Evolutionary conservation across 2,888 invertebrate species (phyloP).

Genomic region (Euclidia mi): DNA sequence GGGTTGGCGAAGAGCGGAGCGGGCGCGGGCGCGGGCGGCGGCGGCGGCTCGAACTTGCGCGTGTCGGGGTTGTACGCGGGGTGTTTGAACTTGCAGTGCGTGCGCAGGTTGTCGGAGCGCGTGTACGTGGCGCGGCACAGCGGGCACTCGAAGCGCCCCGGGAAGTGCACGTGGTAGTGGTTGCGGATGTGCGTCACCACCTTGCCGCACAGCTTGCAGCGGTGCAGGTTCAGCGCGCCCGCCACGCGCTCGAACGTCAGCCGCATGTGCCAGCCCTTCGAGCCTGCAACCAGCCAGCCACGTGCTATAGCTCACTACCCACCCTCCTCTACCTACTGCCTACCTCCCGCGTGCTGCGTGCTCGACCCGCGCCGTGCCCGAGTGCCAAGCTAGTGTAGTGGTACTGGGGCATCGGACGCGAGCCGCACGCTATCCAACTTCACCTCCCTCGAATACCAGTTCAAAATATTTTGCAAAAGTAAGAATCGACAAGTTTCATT

Average conservation of each 20-base stretch:
- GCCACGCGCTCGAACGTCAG: constrained; percentile 98
- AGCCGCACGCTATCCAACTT: constrained; percentile 55
- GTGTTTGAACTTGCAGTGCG: constrained; percentile 98
- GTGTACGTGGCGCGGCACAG: constrained; percentile 97
- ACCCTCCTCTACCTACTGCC: constrained; percentile 9
- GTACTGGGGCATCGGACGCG: constrained; percentile 68
- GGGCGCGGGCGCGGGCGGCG: constrained; percentile 85
- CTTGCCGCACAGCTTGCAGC: constrained; percentile 98
- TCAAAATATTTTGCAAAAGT: constrained; percentile 61
- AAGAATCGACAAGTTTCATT: constrained; percentile 55
- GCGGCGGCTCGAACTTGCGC: constrained; percentile 95
- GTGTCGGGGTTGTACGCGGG: constrained; percentile 96
- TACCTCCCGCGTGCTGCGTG: no score
- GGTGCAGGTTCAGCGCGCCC: constrained; percentile 97
- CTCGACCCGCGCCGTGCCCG: constrained; percentile 58
- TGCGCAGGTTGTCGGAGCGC: constrained; percentile 97
- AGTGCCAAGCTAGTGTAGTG: constrained; percentile 60
- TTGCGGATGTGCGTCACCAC: constrained; percentile 98
- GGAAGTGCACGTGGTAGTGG: constrained; percentile 98
- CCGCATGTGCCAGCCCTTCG: constrained; percentile 98
- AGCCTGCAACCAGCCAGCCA: constrained; percentile 94
- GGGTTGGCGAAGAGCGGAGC: constrained; percentile 90
- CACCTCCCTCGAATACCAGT: constrained; percentile 30
- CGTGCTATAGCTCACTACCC: no score
- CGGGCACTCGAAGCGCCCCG: constrained; percentile 97